Evolutionary conservation across 1,140 invertebrate genomes (phyloP).

Genomic region (Hetaerina americana): DNA sequence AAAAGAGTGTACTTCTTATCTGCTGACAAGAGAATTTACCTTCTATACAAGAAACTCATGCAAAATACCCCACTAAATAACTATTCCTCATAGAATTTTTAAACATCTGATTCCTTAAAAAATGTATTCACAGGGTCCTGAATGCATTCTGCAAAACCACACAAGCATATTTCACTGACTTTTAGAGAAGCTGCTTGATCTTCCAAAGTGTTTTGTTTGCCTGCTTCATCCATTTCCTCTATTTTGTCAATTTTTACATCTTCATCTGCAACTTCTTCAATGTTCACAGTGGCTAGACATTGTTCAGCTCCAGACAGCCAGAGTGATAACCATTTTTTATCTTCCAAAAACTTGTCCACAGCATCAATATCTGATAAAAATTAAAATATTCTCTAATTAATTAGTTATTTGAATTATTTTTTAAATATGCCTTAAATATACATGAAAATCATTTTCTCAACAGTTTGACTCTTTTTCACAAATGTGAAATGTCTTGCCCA

Average conservation of each 20-base stretch:
- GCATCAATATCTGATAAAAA: background rate
- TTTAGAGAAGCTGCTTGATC: background rate
- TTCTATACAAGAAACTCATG: no score
- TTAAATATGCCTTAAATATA: no score
- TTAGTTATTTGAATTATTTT: background rate
- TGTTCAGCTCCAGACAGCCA: background rate
- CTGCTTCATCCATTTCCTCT: background rate
- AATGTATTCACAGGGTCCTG: no score
- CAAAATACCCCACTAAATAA: no score
- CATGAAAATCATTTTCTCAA: no score
- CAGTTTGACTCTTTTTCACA: no score
- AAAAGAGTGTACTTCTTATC: no score
- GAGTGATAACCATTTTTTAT: background rate
- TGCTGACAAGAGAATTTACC: no score
- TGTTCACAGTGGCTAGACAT: background rate
- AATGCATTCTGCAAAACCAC: no score
- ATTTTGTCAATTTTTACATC: background rate
- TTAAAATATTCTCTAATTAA: background rate
- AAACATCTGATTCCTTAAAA: no score
- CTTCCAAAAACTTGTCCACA: background rate
- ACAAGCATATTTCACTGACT: background rate
- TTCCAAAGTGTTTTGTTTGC: background rate
- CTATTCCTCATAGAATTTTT: no score
- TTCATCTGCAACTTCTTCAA: background rate
- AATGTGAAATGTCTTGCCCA: no score